Conservation (phyloP, 2,797 vertebrate genomes). For the Paramormyrops hopkinsi region DNA sequence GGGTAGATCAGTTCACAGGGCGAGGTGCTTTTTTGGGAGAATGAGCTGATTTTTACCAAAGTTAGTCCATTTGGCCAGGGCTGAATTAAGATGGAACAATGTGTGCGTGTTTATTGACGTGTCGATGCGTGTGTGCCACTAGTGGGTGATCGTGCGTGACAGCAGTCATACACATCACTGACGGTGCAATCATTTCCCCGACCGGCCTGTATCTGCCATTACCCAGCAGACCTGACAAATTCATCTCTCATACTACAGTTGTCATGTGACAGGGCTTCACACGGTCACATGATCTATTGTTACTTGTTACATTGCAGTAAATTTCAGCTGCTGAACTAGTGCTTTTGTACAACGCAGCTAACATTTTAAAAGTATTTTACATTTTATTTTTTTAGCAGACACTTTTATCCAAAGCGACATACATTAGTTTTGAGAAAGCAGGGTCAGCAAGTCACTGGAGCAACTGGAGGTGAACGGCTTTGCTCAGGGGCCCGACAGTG, state of each 20-base stretch:
- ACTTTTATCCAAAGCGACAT: neutral
- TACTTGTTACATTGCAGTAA: neutral
- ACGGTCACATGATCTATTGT: neutral
- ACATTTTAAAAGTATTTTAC: neutral
- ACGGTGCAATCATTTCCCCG: neutral
- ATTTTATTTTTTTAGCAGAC: neutral
- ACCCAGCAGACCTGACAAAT: neutral
- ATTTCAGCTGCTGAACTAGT: neutral
- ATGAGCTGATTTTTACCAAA: neutral
- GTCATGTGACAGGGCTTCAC: neutral
- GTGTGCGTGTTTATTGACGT: neutral
- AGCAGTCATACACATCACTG: neutral
- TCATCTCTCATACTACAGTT: neutral
- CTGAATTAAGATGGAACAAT: neutral
- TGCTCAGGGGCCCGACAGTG: neutral
- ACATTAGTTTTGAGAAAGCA: neutral
- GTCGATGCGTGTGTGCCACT: neutral
- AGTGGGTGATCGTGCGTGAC: neutral
- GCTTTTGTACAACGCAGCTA: neutral
- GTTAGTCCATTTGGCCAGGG: conserved; percentile 1
- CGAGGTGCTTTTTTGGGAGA: neutral
- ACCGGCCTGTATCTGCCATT: neutral
- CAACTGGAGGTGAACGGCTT: neutral
- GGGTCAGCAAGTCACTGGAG: neutral
- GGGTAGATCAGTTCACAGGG: conserved; percentile 23